Evolutionary conservation across 1,140 invertebrate genomes (phyloP).

Genomic region (Lamellibrachia luymesi): DNA sequence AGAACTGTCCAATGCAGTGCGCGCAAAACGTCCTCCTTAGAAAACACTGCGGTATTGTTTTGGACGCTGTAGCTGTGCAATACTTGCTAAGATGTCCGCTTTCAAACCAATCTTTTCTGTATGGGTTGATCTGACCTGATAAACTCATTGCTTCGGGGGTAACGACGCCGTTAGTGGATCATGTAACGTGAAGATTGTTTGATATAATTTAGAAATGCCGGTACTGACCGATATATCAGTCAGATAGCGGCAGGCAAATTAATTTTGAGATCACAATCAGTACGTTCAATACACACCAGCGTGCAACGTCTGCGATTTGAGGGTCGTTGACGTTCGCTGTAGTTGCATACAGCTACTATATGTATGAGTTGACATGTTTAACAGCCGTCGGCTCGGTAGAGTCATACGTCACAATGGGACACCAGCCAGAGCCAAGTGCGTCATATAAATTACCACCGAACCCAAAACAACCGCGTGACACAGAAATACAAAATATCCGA

Average conservation of each 20-base stretch:
- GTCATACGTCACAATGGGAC: too few relatives aligned
- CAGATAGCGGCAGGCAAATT: background rate
- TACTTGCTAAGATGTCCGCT: background rate
- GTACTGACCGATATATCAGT: background rate
- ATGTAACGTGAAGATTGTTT: background rate
- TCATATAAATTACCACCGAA: too few relatives aligned
- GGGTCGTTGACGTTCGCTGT: background rate
- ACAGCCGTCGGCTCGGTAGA: too few relatives aligned
- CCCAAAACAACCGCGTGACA: too few relatives aligned
- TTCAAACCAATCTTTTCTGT: background rate
- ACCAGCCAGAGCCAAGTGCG: too few relatives aligned
- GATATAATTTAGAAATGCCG: background rate
- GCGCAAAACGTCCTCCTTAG: background rate
- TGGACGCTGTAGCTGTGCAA: background rate
- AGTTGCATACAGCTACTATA: too few relatives aligned
- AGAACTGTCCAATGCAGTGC: background rate
- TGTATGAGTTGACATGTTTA: too few relatives aligned
- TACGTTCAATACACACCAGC: too few relatives aligned
- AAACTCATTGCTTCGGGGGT: too few relatives aligned
- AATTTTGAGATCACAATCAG: background rate
- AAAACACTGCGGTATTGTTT: background rate
- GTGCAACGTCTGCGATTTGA: background rate
- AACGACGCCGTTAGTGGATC: background rate
- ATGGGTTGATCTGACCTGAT: background rate
- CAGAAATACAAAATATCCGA: too few relatives aligned